phyloP scores from a whole-genome alignment of 92 coral and sea anemone genomes.

The Paramuricea clavata region DNA sequence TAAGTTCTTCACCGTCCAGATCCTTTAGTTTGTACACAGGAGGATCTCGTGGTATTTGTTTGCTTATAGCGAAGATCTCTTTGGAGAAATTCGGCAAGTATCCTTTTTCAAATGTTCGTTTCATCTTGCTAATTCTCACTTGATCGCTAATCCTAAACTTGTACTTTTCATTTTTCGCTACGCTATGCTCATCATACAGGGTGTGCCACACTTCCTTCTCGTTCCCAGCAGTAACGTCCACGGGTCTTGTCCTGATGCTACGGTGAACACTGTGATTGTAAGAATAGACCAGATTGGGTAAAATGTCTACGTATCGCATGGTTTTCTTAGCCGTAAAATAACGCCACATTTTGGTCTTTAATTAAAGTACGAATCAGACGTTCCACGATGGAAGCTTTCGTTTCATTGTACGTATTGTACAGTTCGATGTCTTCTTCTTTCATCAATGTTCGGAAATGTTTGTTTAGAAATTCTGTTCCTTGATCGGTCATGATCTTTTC shows the following conservation, averaged over 20 bases:
- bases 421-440: not conserved
- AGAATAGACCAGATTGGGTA: conserved; percentile 30
- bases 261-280: conserved; percentile 56
- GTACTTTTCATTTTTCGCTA: not conserved
- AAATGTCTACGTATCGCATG: conserved; percentile 35
- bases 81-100: not conserved
- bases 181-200: not conserved
- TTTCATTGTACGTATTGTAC: conserved; percentile 39
- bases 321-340: conserved; percentile 49
- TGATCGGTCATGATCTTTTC: conserved; percentile 35
- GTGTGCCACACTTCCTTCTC: conserved; percentile 28
- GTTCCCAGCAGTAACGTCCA: conserved; percentile 42
- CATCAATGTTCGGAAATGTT: not conserved
- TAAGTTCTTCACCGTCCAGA: conserved; percentile 7
- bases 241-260: conserved; percentile 53
- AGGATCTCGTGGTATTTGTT: not conserved
- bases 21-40: not conserved
- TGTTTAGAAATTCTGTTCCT: conserved; percentile 37
- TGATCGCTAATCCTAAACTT: conserved; percentile 11
- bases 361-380: conserved; percentile 28
- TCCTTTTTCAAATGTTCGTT: not conserved
- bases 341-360: conserved; percentile 32
- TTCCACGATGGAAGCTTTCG: conserved; percentile 44
- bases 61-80: not conserved
- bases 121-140: not conserved